phyloP scores from a whole-genome alignment of 92 coral and sea anemone genomes.

The Epizoanthus scotinus region DNA sequence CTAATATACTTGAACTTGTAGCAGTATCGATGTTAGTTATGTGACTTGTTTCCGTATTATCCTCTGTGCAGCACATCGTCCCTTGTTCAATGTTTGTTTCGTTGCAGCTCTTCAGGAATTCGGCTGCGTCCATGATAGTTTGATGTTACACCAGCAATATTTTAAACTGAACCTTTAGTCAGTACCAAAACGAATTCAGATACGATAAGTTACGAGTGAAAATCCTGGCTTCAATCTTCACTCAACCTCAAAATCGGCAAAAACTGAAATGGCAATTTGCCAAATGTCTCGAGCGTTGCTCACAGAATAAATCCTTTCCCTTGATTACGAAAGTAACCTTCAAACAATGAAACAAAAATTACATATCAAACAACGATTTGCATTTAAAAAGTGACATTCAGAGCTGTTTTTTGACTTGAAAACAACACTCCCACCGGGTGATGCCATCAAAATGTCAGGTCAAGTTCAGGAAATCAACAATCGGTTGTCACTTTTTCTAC shows the following conservation, averaged over 20 bases:
- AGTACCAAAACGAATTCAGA: background rate
- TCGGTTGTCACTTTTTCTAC: background rate
- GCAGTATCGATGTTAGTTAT: conserved; percentile 1
- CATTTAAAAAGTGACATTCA: background rate
- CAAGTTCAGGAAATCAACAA: conserved; percentile 30
- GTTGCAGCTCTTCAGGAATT: conserved; percentile 7
- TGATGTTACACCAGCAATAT: background rate
- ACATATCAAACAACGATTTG: background rate
- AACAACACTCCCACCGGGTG: background rate
- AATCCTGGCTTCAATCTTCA: background rate
- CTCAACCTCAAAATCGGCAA: conserved; percentile 14
- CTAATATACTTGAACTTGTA: background rate
- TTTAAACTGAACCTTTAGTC: background rate
- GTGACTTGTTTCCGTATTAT: conserved; percentile 3
- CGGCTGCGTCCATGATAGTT: conserved; percentile 16
- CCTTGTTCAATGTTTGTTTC: conserved; percentile 1
- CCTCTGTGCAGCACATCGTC: background rate
- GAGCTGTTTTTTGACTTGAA: background rate
- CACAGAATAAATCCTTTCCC: background rate
- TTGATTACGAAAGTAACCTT: too few relatives aligned
- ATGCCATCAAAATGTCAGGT: background rate
- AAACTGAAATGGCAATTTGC: background rate
- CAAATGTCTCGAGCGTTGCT: background rate
- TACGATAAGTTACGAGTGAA: background rate
- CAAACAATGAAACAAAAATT: background rate